These are phyloP conservation scores for Chrysaora quinquecirrha DNA, from an alignment of 30 jellyfish, hydroid and myxozoan genomes.

Conservation along the genomic window DNA sequence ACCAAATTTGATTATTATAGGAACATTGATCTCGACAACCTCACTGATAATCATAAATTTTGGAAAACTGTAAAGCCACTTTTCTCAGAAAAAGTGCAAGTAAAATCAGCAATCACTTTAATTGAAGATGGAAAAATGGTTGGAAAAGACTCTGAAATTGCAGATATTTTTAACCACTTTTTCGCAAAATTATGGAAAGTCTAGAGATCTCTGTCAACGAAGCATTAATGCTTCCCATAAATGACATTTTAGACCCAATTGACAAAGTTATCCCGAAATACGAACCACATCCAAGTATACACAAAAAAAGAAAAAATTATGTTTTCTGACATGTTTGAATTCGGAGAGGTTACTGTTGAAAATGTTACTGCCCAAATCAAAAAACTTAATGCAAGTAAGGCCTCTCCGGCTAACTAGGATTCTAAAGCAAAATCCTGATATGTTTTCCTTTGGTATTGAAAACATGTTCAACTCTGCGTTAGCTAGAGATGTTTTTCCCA, in stretches of 20 bases:
- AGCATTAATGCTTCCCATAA: slow-evolving; percentile 4
- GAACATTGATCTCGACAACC: slow-evolving; percentile 28
- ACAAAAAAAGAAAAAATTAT: slow-evolving; percentile 18
- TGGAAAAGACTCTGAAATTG: slow-evolving; percentile 34
- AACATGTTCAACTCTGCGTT: slow-evolving; percentile 36
- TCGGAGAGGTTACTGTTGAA: slow-evolving; percentile 24
- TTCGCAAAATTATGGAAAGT: slow-evolving; percentile 34
- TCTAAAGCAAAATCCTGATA: slow-evolving; percentile 22
- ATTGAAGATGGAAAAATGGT: slow-evolving; percentile 44
- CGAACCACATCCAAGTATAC: slow-evolving; percentile 33
- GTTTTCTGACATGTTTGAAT: slow-evolving; percentile 15
- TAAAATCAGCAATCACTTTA: slow-evolving; percentile 32
- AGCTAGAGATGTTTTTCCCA: slow-evolving; percentile 17
- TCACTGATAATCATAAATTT: slow-evolving; percentile 38
- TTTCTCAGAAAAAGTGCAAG: slow-evolving; percentile 48
- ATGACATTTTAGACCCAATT: slow-evolving; percentile 26
- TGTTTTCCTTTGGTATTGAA: slow-evolving; percentile 12
- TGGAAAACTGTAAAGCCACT: slow-evolving; percentile 63
- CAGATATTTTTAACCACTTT: slow-evolving; percentile 26
- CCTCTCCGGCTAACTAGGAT: slow-evolving; percentile 27
- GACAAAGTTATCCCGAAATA: slow-evolving; percentile 22
- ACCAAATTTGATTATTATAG: slow-evolving; percentile 40
- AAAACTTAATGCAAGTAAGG: slow-evolving; percentile 36
- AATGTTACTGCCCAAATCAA: slow-evolving; percentile 31
- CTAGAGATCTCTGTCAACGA: slow-evolving; percentile 35